Conservation (phyloP, 2,888 invertebrate genomes). For the Flexamia atlantica region DNA sequence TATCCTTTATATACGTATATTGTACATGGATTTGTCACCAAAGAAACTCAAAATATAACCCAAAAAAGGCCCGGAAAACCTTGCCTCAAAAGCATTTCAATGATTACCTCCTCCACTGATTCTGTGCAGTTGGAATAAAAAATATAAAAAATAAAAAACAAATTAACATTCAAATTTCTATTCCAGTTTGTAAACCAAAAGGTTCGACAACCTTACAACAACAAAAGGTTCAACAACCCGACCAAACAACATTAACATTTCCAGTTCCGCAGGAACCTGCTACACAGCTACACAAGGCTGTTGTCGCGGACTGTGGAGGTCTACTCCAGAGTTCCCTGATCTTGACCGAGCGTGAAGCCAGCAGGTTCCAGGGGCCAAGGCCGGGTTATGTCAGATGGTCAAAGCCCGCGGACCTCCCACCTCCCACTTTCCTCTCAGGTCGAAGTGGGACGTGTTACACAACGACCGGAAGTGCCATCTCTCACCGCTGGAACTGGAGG, state of each 20-base stretch:
- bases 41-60: no score
- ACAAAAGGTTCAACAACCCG: constrained; percentile 11
- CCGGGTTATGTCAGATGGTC: not conserved
- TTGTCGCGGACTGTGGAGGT: not conserved
- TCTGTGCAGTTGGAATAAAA: no score
- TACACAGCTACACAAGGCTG: constrained; percentile 14
- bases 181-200: no score
- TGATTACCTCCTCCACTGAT: no score
- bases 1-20: no score
- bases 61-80: no score
- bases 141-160: no score
- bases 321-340: not conserved
- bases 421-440: not conserved
- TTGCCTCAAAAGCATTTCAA: no score
- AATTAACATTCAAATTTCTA: no score
- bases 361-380: constrained; percentile 55
- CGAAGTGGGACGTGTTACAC: constrained; percentile 5
- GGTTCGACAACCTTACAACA: no score
- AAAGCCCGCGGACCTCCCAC: not conserved
- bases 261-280: constrained; percentile 16
- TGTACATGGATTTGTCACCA: no score
- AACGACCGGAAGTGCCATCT: constrained; percentile 6
- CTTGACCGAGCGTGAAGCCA: constrained; percentile 39
- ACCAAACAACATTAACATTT: constrained; percentile 35
- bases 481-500: not conserved